Conservation (phyloP, 2,797 vertebrate genomes). For the Potorous gilbertii region DNA sequence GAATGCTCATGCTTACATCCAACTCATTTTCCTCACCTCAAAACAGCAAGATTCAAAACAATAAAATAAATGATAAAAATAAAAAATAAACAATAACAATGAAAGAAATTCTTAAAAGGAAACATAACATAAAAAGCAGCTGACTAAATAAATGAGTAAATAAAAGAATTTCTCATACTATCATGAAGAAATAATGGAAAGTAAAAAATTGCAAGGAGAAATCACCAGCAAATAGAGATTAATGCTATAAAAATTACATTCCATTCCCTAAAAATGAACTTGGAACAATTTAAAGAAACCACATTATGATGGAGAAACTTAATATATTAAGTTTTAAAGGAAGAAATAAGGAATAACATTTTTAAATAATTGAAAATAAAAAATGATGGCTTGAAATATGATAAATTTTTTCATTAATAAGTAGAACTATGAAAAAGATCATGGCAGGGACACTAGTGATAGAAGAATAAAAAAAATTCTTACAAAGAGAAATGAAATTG, state of each 20-base stretch:
- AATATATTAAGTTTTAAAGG: background rate
- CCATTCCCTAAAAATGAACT: background rate
- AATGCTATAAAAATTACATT: constrained; percentile 1
- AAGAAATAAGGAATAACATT: background rate
- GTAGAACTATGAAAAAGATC: background rate
- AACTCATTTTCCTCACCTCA: background rate
- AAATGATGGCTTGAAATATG: background rate
- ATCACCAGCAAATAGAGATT: background rate
- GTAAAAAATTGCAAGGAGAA: background rate
- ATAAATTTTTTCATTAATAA: background rate
- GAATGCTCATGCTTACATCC: background rate
- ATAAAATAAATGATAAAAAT: background rate
- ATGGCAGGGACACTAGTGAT: background rate
- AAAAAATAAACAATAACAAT: background rate
- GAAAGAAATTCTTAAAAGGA: background rate
- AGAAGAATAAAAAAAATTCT: constrained; percentile 5
- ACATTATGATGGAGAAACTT: background rate
- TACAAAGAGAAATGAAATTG: background rate
- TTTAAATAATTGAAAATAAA: background rate
- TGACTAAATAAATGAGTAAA: background rate
- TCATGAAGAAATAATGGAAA: constrained; percentile 2
- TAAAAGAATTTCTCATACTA: constrained; percentile 10
- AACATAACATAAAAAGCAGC: background rate
- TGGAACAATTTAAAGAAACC: constrained; percentile 15
- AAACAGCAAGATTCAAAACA: background rate